Base-by-base conservation (phyloP, 2,113 vertebrate species). In the Salminus brasiliensis region DNA sequence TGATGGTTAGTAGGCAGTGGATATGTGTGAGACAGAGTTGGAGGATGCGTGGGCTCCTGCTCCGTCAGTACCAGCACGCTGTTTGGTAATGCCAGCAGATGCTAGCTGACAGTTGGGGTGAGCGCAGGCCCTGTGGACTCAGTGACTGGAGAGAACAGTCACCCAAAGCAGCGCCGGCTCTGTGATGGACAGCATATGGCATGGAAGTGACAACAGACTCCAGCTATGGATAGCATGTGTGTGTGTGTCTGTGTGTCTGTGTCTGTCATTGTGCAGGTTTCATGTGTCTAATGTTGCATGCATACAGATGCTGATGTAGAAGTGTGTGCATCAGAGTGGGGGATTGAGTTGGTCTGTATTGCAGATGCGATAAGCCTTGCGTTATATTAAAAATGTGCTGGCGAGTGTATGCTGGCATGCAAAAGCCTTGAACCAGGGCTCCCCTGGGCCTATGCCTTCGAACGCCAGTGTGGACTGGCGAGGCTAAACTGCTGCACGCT, bases 111-210 rank as follows among this genome's bases (percentile, higher is more conserved):
- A 93, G 88, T 82, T 85, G 81, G 87, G 88, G 87, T 87, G 86
- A 92, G 89, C 88, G 83, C 85, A 89, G 86, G 85, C 87, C 85
- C 87, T 89, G 87, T 91, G 91, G 91, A 89, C 87, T 88, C 86
- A 89, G 88, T 90, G 86, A 87, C 81, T 85, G 79, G 83, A 74
- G 88, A 88, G 86, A 71, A 79, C 41, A 76, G 74, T 82, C 90
- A 91, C 88, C 85, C 85, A 81, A 67, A 91, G 88, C 90, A 85
- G 85, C 85, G 84, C 81, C 81, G 85, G 90, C 89, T 85, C 84
- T 67, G 79, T 93, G 91, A 92, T 88, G 88, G 91, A 91, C 90
- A 93, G 84, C 89, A 89, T 86, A 89, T 91, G 91, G 87, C 89
- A 92, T 86, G 77, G 74, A 89, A 91, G 89, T 93, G 92, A 87